Conservation (phyloP, 2,888 invertebrate species). For the Podabrus alpinus region DNA sequence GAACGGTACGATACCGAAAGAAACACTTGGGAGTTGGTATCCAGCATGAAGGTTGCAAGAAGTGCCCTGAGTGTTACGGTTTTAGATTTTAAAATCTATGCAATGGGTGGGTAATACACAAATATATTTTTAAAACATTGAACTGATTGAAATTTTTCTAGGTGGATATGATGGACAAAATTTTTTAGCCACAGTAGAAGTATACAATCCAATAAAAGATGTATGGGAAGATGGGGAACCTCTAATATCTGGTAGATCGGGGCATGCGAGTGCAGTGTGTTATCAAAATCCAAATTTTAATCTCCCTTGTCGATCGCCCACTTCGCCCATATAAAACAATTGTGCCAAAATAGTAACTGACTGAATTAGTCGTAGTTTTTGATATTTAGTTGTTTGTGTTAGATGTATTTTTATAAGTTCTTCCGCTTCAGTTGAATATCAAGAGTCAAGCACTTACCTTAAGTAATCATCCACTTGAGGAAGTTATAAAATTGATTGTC, state of each 20-base stretch:
- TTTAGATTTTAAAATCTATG: conserved; percentile 84
- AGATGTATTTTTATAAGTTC: neutral
- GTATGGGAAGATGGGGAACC: conserved; percentile 77
- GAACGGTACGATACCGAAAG: conserved; percentile 87
- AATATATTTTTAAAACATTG: neutral
- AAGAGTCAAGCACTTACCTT: neutral
- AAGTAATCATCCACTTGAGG: neutral
- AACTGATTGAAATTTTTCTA: conserved; percentile 50
- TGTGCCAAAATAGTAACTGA: conserved; percentile 5
- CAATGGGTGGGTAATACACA: conserved; percentile 84
- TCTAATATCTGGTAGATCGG: conserved; percentile 84
- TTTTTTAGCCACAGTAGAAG: conserved; percentile 85
- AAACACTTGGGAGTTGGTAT: conserved; percentile 77
- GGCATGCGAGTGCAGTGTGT: conserved; percentile 90
- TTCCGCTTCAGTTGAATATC: neutral
- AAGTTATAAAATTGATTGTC: neutral
- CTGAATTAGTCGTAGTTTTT: neutral
- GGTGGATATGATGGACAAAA: conserved; percentile 89
- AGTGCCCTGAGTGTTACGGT: conserved; percentile 89
- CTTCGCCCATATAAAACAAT: conserved; percentile 4
- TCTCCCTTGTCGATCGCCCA: conserved; percentile 2
- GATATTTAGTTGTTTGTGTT: neutral
- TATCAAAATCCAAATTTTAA: conserved; percentile 65
- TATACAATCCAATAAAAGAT: conserved; percentile 79
- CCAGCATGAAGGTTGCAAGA: conserved; percentile 77